Evolutionary conservation across 2,797 vertebrate genomes (phyloP).

Genomic region (Esox lucius): DNA sequence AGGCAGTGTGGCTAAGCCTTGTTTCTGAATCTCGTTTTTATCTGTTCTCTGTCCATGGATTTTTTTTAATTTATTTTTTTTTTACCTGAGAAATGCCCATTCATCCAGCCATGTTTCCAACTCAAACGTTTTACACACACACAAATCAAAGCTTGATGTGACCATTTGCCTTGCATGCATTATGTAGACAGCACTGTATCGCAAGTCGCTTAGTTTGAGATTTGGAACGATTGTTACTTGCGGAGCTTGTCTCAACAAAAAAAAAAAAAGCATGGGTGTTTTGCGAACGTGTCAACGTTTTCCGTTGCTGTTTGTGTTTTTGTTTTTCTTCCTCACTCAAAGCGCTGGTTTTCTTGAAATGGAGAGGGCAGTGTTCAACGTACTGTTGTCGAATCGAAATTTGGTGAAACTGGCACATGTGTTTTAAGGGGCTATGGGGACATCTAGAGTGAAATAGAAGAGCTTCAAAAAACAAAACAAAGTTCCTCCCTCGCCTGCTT

Average conservation of each 20-base stretch:
- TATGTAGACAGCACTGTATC: slow-evolving; percentile 87
- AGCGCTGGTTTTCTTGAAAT: slow-evolving; percentile 83
- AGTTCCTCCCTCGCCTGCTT: slow-evolving; percentile 97
- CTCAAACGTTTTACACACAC: slow-evolving; percentile 65
- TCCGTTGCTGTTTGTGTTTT: slow-evolving; percentile 39
- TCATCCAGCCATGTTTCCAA: slow-evolving; percentile 87
- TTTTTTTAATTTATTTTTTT: slow-evolving; percentile 45
- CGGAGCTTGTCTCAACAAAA: slow-evolving; percentile 56
- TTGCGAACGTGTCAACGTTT: slow-evolving; percentile 62
- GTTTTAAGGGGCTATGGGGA: slow-evolving; percentile 74
- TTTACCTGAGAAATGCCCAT: slow-evolving; percentile 83
- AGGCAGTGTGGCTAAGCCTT: slow-evolving; percentile 95
- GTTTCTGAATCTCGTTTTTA: slow-evolving; percentile 78
- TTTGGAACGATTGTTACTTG: slow-evolving; percentile 73
- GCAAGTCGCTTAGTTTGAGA: slow-evolving; percentile 75
- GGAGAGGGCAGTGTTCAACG: slow-evolving; percentile 95
- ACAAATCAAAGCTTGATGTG: slow-evolving; percentile 64
- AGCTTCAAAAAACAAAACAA: slow-evolving; percentile 82
- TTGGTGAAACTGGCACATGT: slow-evolving; percentile 99
- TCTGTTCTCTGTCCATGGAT: slow-evolving; percentile 91
- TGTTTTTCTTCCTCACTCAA: slow-evolving; percentile 58
- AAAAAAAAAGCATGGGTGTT: slow-evolving; percentile 67
- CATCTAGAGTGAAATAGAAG: slow-evolving; percentile 83
- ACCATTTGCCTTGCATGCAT: slow-evolving; percentile 90
- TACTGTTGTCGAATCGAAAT: slow-evolving; percentile 89